Percentiles rank a stretch among this genome's conserved stretches.
Evolutionary conservation across 2,888 invertebrate genomes (phyloP).

Genomic region (Hipparchia semele): DNA sequence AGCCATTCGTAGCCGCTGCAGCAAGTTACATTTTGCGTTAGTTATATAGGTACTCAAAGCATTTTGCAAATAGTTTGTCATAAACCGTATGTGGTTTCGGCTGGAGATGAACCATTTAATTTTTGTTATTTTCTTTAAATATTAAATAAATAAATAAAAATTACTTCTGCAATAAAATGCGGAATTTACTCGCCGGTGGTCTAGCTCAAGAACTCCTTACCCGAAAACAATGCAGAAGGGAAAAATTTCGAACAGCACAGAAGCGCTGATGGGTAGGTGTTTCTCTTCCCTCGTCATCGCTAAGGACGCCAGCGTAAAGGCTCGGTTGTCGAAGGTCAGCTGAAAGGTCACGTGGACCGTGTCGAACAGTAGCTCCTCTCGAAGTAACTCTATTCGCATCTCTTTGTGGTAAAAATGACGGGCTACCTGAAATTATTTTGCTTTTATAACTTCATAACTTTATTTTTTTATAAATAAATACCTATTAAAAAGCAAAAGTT

Average conservation of each 20-base stretch:
- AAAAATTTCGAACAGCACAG: slow-evolving; percentile 97
- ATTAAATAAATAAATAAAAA: no score
- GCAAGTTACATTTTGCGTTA: no score
- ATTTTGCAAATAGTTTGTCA: no score
- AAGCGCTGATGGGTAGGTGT: slow-evolving; percentile 93
- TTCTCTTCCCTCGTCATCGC: slow-evolving; percentile 95
- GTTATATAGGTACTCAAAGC: no score
- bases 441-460: no score
- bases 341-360: slow-evolving; percentile 97
- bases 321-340: slow-evolving; percentile 96
- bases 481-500: no score
- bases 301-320: slow-evolving; percentile 91
- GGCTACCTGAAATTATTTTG: slow-evolving; percentile 86
- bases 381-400: slow-evolving; percentile 94
- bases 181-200: no score
- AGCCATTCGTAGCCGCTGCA: no score
- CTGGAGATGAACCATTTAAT: no score
- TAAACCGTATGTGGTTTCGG: no score
- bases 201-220: slow-evolving; percentile 70
- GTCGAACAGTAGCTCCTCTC: slow-evolving; percentile 94
- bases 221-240: slow-evolving; percentile 99
- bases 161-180: no score
- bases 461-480: neutral
- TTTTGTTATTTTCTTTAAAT: no score
- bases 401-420: slow-evolving; percentile 97